phyloP scores from a whole-genome alignment of 1,140 invertebrate genomes.

The Ganaspis sp. region DNA sequence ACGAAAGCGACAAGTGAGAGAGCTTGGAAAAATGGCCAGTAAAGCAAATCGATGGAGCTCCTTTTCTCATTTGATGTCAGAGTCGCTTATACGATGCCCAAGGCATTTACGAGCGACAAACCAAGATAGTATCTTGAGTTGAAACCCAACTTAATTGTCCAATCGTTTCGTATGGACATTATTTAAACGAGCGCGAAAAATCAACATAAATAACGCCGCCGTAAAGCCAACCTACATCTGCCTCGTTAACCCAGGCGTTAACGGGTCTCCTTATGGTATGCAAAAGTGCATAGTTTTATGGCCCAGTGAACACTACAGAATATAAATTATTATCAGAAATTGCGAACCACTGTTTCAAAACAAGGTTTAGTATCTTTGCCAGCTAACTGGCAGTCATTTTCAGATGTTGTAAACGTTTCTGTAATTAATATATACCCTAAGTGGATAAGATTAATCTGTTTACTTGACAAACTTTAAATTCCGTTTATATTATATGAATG shows the following conservation, averaged over 20 bases:
- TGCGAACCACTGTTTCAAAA: neutral
- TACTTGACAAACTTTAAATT: neutral
- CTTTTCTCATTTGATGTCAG: constrained; percentile 17
- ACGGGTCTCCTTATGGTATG: constrained; percentile 10
- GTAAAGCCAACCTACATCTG: constrained; percentile 12
- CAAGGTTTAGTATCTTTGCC: neutral
- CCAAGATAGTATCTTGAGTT: constrained; percentile 3
- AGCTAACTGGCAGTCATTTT: neutral
- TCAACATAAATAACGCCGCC: constrained; percentile 17
- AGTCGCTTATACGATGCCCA: constrained; percentile 24
- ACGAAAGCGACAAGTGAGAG: neutral
- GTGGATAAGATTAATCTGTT: neutral
- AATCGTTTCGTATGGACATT: constrained; percentile 8
- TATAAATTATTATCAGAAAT: constrained; percentile 13
- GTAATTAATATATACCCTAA: constrained; percentile 6
- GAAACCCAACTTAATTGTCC: constrained; percentile 25
- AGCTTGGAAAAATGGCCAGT: constrained; percentile 9
- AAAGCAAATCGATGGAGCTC: constrained; percentile 2
- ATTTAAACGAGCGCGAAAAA: constrained; percentile 13
- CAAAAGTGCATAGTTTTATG: constrained; percentile 17
- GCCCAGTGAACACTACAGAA: neutral
- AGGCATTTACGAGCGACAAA: constrained; percentile 26
- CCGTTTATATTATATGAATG: neutral
- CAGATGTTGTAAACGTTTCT: neutral
- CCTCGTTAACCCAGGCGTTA: constrained; percentile 20